Base-by-base conservation (phyloP, 2,797 vertebrate species). In the Eulemur mongoz region DNA sequence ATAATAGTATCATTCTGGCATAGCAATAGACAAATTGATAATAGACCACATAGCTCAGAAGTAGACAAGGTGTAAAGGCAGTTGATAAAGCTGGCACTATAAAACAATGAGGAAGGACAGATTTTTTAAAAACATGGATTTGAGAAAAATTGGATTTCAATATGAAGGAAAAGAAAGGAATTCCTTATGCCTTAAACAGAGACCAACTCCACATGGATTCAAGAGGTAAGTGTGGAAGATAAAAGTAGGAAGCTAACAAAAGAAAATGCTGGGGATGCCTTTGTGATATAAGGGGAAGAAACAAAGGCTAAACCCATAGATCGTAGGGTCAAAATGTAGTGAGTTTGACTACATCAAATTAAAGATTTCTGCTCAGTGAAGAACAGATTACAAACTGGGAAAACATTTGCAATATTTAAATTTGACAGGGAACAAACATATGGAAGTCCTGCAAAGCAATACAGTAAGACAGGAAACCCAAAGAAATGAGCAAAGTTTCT, bases 401-500 rank as follows among this genome's bases (percentile, higher is more conserved):
- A 76, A 72, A 43, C 17, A 27, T 20, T 69, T 72, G n/a, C n/a
- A 63, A 35, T 35, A 82, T 40, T 88, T 89, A 78, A 85, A 61
- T 32, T 70, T 79, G 27, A 70, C 45, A 43, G 84, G 3, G 40
- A 79, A n/a, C 22, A 83, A 84, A 80, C 50, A 75, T 32, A 35
- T 8, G 20, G 57, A 70, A 73, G 57, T 63, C 32, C 23, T 67
- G 40, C 72, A 95, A 78, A 81, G 50, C 63, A 93, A 80, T 82
- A 18, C 76, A 59, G 43, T 88, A 82, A 78, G 45, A 59, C 7
- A 75, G 69, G 40, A 96, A 75, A 75, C 61, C 43, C n/a, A 70
- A 91, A 97, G n/a, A 43, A 70, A 65, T 40, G 27, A 73, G 22
- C 45, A 52, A 91, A 82, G 10, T 25, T 89, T 61, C 80, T 95